Evolutionary conservation across 2,797 vertebrate genomes (phyloP).

Genomic region (Gastrophryne carolinensis): DNA sequence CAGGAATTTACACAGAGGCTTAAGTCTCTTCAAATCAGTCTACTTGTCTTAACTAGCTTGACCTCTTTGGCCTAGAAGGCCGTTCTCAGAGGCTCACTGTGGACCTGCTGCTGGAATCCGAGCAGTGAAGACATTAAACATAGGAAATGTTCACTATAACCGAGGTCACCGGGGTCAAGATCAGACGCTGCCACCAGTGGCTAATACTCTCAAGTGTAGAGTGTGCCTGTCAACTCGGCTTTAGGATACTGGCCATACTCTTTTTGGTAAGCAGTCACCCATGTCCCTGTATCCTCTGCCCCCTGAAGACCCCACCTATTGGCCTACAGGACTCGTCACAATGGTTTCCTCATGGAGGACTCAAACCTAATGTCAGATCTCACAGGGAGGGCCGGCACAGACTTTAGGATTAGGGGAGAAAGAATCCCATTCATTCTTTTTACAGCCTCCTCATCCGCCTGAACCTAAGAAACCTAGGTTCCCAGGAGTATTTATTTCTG

Average conservation of each 20-base stretch:
- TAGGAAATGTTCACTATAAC: slow-evolving; percentile 37
- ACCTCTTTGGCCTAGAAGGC: slow-evolving; percentile 14
- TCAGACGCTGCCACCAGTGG: slow-evolving; percentile 17
- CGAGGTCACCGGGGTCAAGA: slow-evolving; percentile 29
- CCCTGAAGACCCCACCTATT: background rate
- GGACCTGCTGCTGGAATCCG: slow-evolving; percentile 8
- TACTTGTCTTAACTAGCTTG: slow-evolving; percentile 42
- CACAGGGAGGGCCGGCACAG: background rate
- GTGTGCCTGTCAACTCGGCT: slow-evolving; percentile 37
- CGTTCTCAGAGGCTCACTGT: slow-evolving; percentile 3
- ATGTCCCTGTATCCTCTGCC: slow-evolving; percentile 7
- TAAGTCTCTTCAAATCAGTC: slow-evolving; percentile 19
- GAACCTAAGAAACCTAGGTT: background rate
- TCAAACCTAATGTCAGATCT: slow-evolving; percentile 32
- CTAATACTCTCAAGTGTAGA: slow-evolving; percentile 11
- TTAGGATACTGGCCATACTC: background rate
- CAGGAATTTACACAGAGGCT: slow-evolving; percentile 19
- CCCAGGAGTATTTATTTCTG: slow-evolving; percentile 13
- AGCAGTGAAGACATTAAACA: slow-evolving; percentile 20
- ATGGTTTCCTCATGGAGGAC: slow-evolving; percentile 16
- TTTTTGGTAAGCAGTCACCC: slow-evolving; percentile 31
- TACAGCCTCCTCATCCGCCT: background rate
- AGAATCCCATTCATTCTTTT: slow-evolving; percentile 37
- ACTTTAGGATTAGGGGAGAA: slow-evolving; percentile 17
- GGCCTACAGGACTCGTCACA: slow-evolving; percentile 7